Base-by-base conservation (phyloP, 2,797 vertebrate species). In the Anisognathus igniventris region DNA sequence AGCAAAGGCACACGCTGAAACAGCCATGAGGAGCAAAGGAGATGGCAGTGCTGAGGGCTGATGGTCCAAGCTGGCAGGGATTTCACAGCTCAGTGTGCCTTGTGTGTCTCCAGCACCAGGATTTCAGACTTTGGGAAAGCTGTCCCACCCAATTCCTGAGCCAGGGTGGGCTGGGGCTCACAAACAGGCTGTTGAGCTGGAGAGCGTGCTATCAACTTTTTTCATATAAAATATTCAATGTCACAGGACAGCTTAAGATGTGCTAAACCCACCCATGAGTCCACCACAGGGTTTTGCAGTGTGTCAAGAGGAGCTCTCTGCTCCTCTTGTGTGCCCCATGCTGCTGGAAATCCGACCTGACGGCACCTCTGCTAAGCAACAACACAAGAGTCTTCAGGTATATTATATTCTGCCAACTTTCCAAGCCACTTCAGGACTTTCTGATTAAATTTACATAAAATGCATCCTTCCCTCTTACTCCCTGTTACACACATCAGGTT, bases 371-470 rank as follows among this genome's bases (percentile, higher is more conserved):
- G 24, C 50, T 40, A 27, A 68, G 79, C 57, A 86, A 50, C 57
- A 72, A 40, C 2, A 4, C 64, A 47, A 65, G 89, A 92, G 25
- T n/a, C 82, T 75, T 75, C 85, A 82, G 75, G 47, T 83, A 54
- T 24, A 80, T 87, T 77, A 40, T 16, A 65, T 80, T 88, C 94
- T 12, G 24, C 66, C 73, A 91, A 88, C 76, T 86, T 96, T 75
- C 28, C 79, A 20, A 93, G 73, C 39, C 79, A 86, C 91, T 92
- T 95, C 94, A 96, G 62, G 66, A 75, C 68, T 75, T 96, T 90
- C 91, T 96, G 93, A 95, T 95, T 95, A 96, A 95, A 95, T 95
- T 93, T 96, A 81, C 93, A 95, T 95, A 96, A 95, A 90, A 93
- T 37, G 62, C 79, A 93, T 93, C 86, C 82, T 92, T 90, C 70